phyloP scores from a whole-genome alignment of 2,113 vertebrate species.

The Chlorodrepanis virens region DNA sequence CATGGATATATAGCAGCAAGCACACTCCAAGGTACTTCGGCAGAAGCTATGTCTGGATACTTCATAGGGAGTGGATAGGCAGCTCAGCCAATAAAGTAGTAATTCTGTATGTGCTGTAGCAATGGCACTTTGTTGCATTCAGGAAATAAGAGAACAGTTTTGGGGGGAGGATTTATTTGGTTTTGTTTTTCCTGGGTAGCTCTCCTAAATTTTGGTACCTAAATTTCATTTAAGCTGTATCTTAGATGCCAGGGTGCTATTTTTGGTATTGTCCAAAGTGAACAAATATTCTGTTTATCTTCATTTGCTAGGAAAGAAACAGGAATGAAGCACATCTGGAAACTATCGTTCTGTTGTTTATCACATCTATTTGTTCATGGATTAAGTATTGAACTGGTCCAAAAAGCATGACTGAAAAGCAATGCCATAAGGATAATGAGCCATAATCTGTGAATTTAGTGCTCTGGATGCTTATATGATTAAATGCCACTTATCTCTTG shows the following conservation, averaged over 20 bases:
- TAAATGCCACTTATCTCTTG: not conserved
- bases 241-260: not conserved
- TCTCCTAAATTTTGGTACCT: not conserved
- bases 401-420: conserved; percentile 1
- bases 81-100: not conserved
- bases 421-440: not conserved
- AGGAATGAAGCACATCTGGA: conserved; percentile 19
- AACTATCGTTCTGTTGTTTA: conserved; percentile 37
- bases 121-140: not conserved
- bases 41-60: not conserved
- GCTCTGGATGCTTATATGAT: not conserved
- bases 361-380: conserved; percentile 29
- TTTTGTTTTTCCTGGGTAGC: not conserved
- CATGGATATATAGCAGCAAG: not conserved
- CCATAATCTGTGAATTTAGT: not conserved
- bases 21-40: not conserved
- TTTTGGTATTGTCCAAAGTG: not conserved
- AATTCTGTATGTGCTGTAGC: not conserved
- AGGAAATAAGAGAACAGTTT: not conserved
- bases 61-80: not conserved
- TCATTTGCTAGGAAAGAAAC: not conserved
- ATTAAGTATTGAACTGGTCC: conserved; percentile 5
- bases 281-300: not conserved
- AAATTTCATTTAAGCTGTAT: not conserved
- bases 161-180: not conserved